These are phyloP conservation scores for Portunus trituberculatus DNA, from an alignment of 1,140 invertebrate genomes.

Conservation along the genomic window DNA sequence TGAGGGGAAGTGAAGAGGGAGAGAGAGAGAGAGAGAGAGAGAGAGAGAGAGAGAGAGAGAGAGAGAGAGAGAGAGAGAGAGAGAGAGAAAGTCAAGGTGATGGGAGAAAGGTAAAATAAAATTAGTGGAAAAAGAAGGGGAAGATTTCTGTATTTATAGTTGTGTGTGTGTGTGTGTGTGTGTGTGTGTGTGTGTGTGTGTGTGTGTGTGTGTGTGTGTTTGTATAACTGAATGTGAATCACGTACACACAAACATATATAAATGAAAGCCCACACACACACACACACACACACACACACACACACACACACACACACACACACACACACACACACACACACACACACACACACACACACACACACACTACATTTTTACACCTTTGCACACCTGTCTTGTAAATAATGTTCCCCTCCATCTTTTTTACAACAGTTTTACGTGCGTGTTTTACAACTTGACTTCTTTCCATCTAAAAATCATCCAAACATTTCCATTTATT, in stretches of 20 bases:
- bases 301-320: conserved; percentile 38
- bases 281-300: conserved; percentile 42
- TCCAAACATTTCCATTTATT: too few relatives aligned
- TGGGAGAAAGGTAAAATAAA: conserved; percentile 21
- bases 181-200: conserved; percentile 33
- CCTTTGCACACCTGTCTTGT: too few relatives aligned
- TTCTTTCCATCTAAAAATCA: too few relatives aligned
- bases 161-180: background rate
- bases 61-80: conserved; percentile 58
- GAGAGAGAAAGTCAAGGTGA: conserved; percentile 56
- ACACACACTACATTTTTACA: background rate
- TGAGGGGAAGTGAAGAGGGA: background rate
- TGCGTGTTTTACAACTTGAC: too few relatives aligned
- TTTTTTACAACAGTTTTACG: too few relatives aligned
- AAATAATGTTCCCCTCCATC: too few relatives aligned
- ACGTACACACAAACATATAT: background rate
- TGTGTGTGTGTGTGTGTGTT: conserved; percentile 28
- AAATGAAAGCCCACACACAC: background rate
- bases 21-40: background rate
- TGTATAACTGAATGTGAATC: background rate
- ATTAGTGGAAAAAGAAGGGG: background rate
- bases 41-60: conserved; percentile 41
- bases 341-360: background rate
- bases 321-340: background rate
- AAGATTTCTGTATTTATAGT: background rate